phyloP scores from a whole-genome alignment of 2,888 invertebrate species.

The Coelogynopora nodosa region DNA sequence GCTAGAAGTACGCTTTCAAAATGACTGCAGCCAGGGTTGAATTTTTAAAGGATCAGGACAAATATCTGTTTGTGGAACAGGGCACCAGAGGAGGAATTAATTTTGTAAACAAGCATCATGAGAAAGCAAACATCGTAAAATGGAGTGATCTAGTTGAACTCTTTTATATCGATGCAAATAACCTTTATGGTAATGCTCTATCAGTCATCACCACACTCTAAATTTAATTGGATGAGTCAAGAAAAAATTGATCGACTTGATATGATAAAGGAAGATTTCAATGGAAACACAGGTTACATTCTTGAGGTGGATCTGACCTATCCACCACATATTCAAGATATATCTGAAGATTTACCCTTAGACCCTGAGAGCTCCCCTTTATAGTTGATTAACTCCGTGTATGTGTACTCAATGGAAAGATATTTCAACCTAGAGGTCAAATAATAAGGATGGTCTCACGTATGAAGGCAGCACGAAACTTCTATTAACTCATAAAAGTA shows the following conservation, averaged over 20 bases:
- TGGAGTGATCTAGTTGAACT: background rate
- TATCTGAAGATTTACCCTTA: background rate
- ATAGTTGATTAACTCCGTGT: background rate
- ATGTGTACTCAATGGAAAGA: background rate
- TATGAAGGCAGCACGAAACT: background rate
- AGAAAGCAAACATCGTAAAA: background rate
- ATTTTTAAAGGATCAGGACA: background rate
- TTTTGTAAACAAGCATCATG: background rate
- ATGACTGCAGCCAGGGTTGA: background rate
- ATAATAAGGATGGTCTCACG: background rate
- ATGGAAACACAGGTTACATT: background rate
- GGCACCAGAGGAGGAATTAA: background rate
- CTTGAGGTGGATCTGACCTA: constrained; percentile 13
- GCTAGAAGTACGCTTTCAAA: background rate
- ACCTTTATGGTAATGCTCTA: constrained; percentile 17
- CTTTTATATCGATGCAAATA: background rate
- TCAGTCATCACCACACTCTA: background rate
- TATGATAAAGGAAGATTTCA: background rate
- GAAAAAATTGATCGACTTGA: background rate
- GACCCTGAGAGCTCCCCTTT: background rate
- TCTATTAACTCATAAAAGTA: background rate
- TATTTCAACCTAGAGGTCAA: background rate
- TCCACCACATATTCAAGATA: background rate
- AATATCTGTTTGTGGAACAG: background rate
- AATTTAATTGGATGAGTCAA: background rate